Conservation (phyloP, 1,140 invertebrate species). For the Drosophila subpulchrella region DNA sequence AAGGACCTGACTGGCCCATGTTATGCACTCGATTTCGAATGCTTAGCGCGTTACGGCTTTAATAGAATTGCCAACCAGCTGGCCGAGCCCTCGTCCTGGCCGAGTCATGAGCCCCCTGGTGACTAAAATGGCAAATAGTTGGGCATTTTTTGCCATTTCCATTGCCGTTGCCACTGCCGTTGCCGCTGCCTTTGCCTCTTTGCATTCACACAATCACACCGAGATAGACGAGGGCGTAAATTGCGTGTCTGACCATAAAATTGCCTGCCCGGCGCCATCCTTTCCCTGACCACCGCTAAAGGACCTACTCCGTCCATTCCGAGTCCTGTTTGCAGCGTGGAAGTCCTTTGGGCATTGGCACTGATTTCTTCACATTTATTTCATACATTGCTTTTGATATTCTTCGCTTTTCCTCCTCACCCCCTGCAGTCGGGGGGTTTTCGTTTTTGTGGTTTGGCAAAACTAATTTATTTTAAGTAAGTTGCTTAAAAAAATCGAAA, state of each 20-base stretch:
- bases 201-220: slow-evolving; percentile 57
- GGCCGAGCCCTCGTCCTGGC: slow-evolving; percentile 19
- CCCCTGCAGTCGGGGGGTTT: slow-evolving; percentile 3
- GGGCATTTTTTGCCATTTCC: slow-evolving; percentile 60
- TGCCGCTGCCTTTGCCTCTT: slow-evolving; percentile 52
- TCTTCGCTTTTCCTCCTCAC: slow-evolving; percentile 5
- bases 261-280: slow-evolving; percentile 45
- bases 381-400: slow-evolving; percentile 63
- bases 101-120: slow-evolving; percentile 48
- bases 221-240: slow-evolving; percentile 59
- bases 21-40: slow-evolving; percentile 38
- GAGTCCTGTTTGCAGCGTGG: slow-evolving; percentile 57
- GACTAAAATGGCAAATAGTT: slow-evolving; percentile 78
- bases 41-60: slow-evolving; percentile 71
- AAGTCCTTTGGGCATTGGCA: slow-evolving; percentile 74
- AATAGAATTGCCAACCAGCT: slow-evolving; percentile 66
- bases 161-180: slow-evolving; percentile 20
- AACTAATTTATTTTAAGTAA: slow-evolving; percentile 80
- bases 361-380: slow-evolving; percentile 79
- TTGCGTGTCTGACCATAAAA: slow-evolving; percentile 79
- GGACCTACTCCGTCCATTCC: slow-evolving; percentile 65
- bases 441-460: slow-evolving; percentile 66
- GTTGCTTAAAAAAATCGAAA: slow-evolving; percentile 47
- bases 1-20: slow-evolving; percentile 23
- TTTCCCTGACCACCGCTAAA: slow-evolving; percentile 29